Percentiles rank a stretch among this genome's conserved stretches.
Conservation (phyloP, 2,113 vertebrate species). For the Gavialis gangeticus region DNA sequence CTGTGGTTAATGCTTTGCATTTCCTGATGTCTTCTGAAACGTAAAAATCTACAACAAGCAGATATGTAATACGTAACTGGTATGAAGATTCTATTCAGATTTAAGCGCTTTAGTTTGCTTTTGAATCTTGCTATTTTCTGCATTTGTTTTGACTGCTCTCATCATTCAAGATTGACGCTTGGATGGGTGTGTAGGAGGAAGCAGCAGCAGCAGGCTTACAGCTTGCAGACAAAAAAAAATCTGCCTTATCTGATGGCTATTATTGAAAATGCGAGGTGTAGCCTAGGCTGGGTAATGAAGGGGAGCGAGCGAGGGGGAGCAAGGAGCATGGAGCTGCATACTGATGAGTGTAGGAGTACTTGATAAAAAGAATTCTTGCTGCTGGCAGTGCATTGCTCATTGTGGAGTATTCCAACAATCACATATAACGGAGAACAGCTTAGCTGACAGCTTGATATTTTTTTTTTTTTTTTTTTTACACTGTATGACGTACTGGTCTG, state of each 20-base stretch:
- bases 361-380: constrained; percentile 96
- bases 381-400: constrained; percentile 88
- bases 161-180: constrained; percentile 88
- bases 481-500: constrained; percentile 81
- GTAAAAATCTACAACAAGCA: constrained; percentile 80
- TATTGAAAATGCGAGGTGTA: constrained; percentile 91
- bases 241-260: constrained; percentile 93
- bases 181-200: constrained; percentile 88
- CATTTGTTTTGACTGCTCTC: constrained; percentile 87
- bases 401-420: constrained; percentile 88
- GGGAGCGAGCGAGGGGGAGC: constrained; percentile 85
- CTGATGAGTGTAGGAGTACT: constrained; percentile 99
- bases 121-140: constrained; percentile 85
- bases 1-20: constrained; percentile 66
- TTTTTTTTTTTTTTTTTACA: constrained; percentile 13
- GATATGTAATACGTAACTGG: constrained; percentile 69
- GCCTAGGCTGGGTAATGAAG: constrained; percentile 89
- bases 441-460: constrained; percentile 83
- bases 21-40: constrained; percentile 74
- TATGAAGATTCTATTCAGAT: constrained; percentile 81
- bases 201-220: constrained; percentile 84
- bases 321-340: constrained; percentile 92
- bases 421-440: constrained; percentile 84
- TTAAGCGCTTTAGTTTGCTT: constrained; percentile 80
- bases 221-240: constrained; percentile 93